Evolutionary conservation across 2,797 vertebrate species (phyloP).

Genomic region (Rhinatrema bivittatum): DNA sequence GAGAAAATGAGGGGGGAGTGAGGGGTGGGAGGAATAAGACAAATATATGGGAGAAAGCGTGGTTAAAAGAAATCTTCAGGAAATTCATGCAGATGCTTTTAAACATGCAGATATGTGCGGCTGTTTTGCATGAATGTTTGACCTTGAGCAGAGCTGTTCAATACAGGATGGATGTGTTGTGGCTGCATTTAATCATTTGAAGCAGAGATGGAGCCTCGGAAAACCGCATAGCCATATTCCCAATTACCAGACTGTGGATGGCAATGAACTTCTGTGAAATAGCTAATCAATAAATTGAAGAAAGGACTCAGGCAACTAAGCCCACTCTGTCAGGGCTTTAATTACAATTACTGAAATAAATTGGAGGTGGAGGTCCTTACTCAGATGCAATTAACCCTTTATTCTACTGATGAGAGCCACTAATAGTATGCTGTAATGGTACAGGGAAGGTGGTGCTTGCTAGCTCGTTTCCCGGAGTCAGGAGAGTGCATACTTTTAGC

Average conservation of each 20-base stretch:
- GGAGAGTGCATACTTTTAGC: too few species aligned
- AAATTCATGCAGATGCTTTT: constrained; percentile 36
- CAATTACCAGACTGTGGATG: constrained; percentile 39
- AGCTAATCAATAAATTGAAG: constrained; percentile 61
- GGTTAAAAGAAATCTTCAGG: constrained; percentile 11
- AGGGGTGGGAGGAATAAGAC: background rate
- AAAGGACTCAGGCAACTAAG: constrained; percentile 42
- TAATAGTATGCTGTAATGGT: constrained; percentile 1
- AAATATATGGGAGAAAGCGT: background rate
- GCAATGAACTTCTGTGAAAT: constrained; percentile 61
- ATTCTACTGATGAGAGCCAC: constrained; percentile 12
- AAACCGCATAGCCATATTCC: constrained; percentile 37
- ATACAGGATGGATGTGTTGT: constrained; percentile 40
- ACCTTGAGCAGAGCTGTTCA: constrained; percentile 50
- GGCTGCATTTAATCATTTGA: constrained; percentile 49
- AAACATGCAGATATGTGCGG: constrained; percentile 40
- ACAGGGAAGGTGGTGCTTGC: fast-evolving
- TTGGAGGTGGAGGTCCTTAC: constrained; percentile 18
- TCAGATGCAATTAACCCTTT: constrained; percentile 38
- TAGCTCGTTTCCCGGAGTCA: too few species aligned
- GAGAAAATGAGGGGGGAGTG: background rate
- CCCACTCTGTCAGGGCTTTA: constrained; percentile 46
- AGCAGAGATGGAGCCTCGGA: constrained; percentile 40
- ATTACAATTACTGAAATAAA: constrained; percentile 53
- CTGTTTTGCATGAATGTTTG: constrained; percentile 48